These are phyloP conservation scores for Crotalus horridus DNA, from an alignment of 2,113 vertebrate genomes.

Conservation along the genomic window DNA sequence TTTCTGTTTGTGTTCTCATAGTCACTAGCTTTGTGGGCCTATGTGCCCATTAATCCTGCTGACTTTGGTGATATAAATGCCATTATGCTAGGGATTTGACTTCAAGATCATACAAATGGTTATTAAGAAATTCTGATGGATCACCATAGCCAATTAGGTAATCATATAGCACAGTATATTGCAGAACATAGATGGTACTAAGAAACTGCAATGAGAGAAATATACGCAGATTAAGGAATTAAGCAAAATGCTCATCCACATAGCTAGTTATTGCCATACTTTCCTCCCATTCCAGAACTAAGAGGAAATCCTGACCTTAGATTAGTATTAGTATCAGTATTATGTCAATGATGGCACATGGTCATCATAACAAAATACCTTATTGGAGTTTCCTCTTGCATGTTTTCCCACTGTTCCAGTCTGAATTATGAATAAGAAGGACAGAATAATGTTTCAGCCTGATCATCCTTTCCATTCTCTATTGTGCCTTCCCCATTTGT, in stretches of 20 bases:
- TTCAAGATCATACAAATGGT: not conserved
- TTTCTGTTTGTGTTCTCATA: not conserved
- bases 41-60: not conserved
- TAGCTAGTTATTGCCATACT: not conserved
- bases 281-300: not conserved
- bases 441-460: not conserved
- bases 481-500: not conserved
- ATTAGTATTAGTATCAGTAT: not conserved
- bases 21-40: not conserved
- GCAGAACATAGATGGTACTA: not conserved
- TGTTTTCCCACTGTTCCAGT: not conserved
- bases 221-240: not conserved
- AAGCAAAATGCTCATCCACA: not conserved
- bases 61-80: not conserved
- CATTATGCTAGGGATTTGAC: not conserved
- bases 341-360: not conserved
- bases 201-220: not conserved
- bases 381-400: not conserved
- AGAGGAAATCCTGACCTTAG: not conserved
- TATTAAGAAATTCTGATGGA: not conserved
- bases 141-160: not conserved
- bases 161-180: not conserved
- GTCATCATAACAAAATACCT: not conserved
- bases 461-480: not conserved
- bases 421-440: not conserved